A percentile compares a stretch with the other conserved stretches of the same genome.
phyloP scores from a whole-genome alignment of 2,888 invertebrate genomes.

The Ectropis crepuscularia region DNA sequence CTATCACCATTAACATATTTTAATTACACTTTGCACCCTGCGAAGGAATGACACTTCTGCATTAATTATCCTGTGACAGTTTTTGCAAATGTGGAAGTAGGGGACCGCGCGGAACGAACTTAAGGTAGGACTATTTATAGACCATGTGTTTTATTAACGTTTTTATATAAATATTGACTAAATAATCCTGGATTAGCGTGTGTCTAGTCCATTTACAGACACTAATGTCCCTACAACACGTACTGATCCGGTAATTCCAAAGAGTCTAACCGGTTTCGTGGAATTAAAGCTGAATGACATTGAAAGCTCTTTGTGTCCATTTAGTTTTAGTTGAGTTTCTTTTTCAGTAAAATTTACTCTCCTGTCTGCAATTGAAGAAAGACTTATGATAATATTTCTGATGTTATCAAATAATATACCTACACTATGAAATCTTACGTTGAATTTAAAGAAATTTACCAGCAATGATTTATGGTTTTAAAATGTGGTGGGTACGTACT shows the following conservation, averaged over 20 bases:
- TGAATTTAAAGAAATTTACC: too few relatives aligned
- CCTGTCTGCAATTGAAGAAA: too few relatives aligned
- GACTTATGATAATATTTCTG: too few relatives aligned
- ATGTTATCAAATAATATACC: too few relatives aligned
- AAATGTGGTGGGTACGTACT: too few relatives aligned
- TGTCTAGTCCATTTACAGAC: constrained; percentile 6
- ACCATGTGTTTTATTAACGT: constrained; percentile 22
- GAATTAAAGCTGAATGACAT: neutral
- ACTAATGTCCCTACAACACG: neutral
- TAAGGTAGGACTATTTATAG: constrained; percentile 29
- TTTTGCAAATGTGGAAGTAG: constrained; percentile 33
- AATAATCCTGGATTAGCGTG: constrained; percentile 11
- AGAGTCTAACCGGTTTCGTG: neutral
- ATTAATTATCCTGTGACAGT: constrained; percentile 29
- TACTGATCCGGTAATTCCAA: neutral
- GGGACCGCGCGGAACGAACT: constrained; percentile 1
- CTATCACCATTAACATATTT: constrained; percentile 26
- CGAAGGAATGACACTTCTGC: constrained; percentile 29
- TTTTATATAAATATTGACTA: constrained; percentile 21
- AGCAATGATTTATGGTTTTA: too few relatives aligned
- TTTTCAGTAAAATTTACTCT: neutral
- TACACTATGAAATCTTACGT: too few relatives aligned
- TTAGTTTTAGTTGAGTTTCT: neutral
- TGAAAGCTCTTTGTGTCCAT: constrained; percentile 4
- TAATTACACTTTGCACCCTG: constrained; percentile 27